Evolutionary conservation across 2,888 invertebrate species (phyloP).

Genomic region (Drosophila monieri): DNA sequence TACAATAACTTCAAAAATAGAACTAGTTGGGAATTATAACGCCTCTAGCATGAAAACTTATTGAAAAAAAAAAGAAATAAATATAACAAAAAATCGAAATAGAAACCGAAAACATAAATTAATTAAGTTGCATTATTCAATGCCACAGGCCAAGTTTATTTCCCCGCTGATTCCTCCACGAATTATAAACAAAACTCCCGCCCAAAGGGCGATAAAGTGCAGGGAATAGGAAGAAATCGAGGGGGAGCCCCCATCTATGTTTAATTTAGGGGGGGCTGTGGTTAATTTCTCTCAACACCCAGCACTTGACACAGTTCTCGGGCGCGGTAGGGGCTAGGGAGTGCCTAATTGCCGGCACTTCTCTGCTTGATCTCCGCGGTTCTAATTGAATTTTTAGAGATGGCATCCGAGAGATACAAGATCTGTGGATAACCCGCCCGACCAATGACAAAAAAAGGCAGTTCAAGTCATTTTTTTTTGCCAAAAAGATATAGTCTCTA

Average conservation of each 20-base stretch:
- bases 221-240: no score
- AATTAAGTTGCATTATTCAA: slow-evolving; percentile 1
- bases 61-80: no score
- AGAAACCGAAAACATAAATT: background rate
- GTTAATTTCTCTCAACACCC: slow-evolving; percentile 37
- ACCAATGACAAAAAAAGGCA: background rate
- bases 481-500: no score
- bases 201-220: background rate
- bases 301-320: slow-evolving; percentile 43
- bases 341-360: slow-evolving; percentile 36
- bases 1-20: no score
- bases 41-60: no score
- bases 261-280: slow-evolving; percentile 6
- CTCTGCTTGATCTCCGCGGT: slow-evolving; percentile 24
- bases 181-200: background rate
- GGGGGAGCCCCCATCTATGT: slow-evolving; percentile 1
- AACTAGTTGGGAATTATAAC: no score
- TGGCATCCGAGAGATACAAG: background rate
- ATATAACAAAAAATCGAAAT: no score
- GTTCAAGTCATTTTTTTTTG: background rate
- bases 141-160: background rate
- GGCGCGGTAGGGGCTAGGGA: slow-evolving; percentile 6
- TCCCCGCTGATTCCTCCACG: background rate
- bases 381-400: slow-evolving; percentile 25
- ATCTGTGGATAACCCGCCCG: no score